These are phyloP conservation scores for Danaus melanippus DNA, from an alignment of 1,140 invertebrate species.

Conservation along the genomic window DNA sequence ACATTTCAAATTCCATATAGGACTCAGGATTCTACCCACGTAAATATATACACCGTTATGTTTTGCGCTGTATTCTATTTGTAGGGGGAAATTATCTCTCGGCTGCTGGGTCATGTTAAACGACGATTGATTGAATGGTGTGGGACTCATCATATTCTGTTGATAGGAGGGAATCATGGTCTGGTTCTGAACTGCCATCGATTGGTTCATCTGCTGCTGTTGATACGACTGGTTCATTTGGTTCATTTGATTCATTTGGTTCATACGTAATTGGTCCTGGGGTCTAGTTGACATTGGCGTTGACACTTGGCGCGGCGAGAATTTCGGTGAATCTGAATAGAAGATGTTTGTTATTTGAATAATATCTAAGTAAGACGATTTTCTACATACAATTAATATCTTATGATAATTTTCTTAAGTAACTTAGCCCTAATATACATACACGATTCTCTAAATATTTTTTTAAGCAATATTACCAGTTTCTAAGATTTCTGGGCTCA, in stretches of 20 bases:
- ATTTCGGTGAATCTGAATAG: slow-evolving; percentile 60
- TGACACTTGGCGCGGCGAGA: slow-evolving; percentile 67
- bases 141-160: slow-evolving; percentile 43
- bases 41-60: slow-evolving; percentile 96
- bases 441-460: no score
- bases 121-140: slow-evolving; percentile 51
- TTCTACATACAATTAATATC: no score
- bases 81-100: slow-evolving; percentile 59
- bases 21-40: slow-evolving; percentile 86
- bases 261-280: slow-evolving; percentile 31
- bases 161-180: slow-evolving; percentile 46
- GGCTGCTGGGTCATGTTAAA: slow-evolving; percentile 53
- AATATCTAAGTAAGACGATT: no score
- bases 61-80: slow-evolving; percentile 84
- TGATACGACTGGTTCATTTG: slow-evolving; percentile 53
- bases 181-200: slow-evolving; percentile 38
- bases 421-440: no score
- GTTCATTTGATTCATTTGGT: slow-evolving; percentile 26
- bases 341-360: no score
- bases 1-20: slow-evolving; percentile 84
- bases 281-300: slow-evolving; percentile 62
- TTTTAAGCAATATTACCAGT: no score
- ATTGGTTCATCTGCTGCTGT: slow-evolving; percentile 44
- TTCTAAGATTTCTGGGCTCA: no score
- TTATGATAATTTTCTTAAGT: no score